Evolutionary conservation across 2,113 vertebrate species (phyloP).

Genomic region (Oreochromis niloticus): DNA sequence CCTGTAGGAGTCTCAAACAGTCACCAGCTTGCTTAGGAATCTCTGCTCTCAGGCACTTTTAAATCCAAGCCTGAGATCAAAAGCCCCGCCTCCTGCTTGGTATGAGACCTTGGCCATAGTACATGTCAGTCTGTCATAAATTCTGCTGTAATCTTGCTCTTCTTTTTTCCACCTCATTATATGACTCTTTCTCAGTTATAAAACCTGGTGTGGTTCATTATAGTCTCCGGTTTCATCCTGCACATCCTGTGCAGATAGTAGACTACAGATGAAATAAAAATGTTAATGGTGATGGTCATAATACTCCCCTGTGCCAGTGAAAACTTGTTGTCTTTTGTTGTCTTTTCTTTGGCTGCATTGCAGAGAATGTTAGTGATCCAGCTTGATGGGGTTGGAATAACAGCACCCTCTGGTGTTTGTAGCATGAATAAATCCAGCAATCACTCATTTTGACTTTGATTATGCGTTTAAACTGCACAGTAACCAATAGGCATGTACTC

Average conservation of each 20-base stretch:
- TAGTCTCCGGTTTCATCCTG: not conserved
- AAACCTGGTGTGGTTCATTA: not conserved
- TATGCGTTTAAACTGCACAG: not conserved
- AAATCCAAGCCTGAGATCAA: not conserved
- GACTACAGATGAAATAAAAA: not conserved
- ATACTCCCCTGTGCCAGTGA: not conserved
- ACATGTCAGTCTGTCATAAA: conserved; percentile 30
- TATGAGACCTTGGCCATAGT: conserved; percentile 15
- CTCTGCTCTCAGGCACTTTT: not conserved
- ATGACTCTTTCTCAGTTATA: conserved; percentile 15
- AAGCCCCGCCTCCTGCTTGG: not conserved
- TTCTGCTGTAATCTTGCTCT: not conserved
- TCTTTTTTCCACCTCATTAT: not conserved
- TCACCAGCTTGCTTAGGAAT: not conserved
- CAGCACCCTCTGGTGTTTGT: not conserved
- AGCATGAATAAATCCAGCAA: not conserved
- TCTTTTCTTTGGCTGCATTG: not conserved
- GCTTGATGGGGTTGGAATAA: not conserved
- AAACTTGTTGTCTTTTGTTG: not conserved
- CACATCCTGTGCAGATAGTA: not conserved
- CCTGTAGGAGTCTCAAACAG: not conserved
- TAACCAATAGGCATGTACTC: not conserved
- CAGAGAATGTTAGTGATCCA: not conserved
- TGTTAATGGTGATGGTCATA: not conserved
- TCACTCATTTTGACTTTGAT: not conserved